phyloP scores from a whole-genome alignment of 2,797 vertebrate genomes.

The Phataginus tetradactyla region DNA sequence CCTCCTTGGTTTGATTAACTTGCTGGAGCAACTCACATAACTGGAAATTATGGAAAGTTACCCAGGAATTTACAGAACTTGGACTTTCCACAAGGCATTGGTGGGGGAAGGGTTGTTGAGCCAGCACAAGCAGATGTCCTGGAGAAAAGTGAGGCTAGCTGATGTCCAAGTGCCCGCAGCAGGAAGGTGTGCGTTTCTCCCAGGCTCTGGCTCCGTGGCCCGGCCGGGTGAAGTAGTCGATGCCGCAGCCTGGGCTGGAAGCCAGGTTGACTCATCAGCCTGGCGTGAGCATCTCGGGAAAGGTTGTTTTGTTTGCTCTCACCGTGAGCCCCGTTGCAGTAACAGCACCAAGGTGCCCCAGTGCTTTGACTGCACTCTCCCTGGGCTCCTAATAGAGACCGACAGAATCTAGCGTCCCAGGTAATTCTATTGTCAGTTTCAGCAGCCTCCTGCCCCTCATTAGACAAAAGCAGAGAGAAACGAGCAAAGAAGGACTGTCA shows the following conservation, averaged over 20 bases:
- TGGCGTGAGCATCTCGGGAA: not conserved
- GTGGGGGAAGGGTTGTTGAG: not conserved
- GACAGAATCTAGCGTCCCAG: slow-evolving; percentile 64
- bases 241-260: not conserved
- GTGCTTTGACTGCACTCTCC: slow-evolving; percentile 52
- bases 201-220: not conserved
- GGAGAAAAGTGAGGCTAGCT: not conserved
- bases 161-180: not conserved
- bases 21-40: not conserved
- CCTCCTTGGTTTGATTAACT: not conserved
- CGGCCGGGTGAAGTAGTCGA: not conserved
- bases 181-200: not conserved
- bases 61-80: not conserved
- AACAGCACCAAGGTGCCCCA: slow-evolving; percentile 34
- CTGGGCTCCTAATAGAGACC: slow-evolving; percentile 72
- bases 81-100: not conserved
- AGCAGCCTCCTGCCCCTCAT: slow-evolving; percentile 64
- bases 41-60: not conserved
- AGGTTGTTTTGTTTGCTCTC: slow-evolving; percentile 35
- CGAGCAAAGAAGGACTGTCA: slow-evolving; percentile 39
- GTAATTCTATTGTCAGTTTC: slow-evolving; percentile 77
- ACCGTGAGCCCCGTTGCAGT: not conserved
- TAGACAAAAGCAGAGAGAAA: slow-evolving; percentile 74
- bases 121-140: not conserved
- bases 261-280: not conserved